phyloP scores from a whole-genome alignment of 2,888 invertebrate genomes.

The Dichetophora obliterata region DNA sequence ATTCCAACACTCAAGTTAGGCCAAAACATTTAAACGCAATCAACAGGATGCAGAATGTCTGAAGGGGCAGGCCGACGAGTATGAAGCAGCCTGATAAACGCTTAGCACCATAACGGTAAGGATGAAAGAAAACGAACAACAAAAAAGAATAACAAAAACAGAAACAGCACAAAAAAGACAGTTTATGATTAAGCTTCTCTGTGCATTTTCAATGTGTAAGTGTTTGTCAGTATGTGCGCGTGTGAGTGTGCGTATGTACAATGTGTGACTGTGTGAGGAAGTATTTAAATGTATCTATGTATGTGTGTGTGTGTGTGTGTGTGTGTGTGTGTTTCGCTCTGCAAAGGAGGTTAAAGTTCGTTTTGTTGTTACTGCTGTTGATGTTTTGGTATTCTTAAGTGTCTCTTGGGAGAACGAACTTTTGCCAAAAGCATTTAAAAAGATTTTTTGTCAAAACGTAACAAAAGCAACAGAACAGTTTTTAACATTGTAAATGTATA shows the following conservation, averaged over 20 bases:
- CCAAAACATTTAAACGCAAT: conserved; percentile 18
- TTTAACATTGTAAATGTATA: not conserved
- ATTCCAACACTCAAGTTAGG: not conserved
- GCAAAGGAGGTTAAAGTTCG: not conserved
- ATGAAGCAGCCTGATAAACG: not conserved
- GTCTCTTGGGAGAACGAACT: no score
- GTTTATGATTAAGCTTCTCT: no score
- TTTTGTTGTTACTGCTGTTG: conserved; percentile 8
- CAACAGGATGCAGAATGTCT: not conserved
- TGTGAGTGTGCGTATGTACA: no score
- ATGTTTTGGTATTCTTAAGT: not conserved
- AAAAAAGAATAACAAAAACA: not conserved
- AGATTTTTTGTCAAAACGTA: not conserved
- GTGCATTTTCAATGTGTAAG: no score
- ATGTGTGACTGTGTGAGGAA: no score
- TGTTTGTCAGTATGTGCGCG: no score
- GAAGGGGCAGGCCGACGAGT: not conserved
- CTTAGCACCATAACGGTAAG: not conserved
- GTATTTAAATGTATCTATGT: not conserved
- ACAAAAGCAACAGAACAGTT: not conserved
- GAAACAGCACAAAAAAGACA: not conserved
- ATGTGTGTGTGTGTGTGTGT: not conserved
- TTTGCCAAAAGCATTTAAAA: not conserved
- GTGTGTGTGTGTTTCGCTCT: not conserved
- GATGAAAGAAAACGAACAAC: not conserved